Base-by-base conservation (phyloP, 2,888 invertebrate genomes). In the Drosophila affinis region DNA sequence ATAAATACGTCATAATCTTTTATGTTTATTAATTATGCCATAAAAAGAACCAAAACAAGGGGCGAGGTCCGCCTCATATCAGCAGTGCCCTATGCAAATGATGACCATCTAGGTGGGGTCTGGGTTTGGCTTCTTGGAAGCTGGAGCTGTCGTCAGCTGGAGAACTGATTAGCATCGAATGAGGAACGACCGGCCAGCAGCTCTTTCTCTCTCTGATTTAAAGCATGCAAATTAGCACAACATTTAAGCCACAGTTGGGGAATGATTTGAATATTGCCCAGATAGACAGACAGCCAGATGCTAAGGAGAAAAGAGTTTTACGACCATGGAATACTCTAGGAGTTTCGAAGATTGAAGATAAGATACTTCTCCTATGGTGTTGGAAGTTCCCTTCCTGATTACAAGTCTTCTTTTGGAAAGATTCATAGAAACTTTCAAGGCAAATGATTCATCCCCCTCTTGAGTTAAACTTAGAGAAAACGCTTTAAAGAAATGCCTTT, bases 1-100 rank as follows among this genome's bases (percentile, higher is more conserved):
- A 87, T 88, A 77, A 79, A 87, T 75, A 69, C 75, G 79, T 83
- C 81, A 81, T 77, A 70, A 84, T 72, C 77, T 80, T 78, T 78
- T 77, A 81, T 85, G 77, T 74, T 76, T 75, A 82, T 81, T 84
- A 89, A 84, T 88, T 81, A 78, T 75, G 69, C 47, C 64, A 75
- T 60, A 54, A 70, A 61, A 56, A 68, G 29, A 47, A 56, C 10
- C 17, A 9, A n/a, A n/a, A 47, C 27, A 52, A 18, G 18, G 27
- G 44, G n/a, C 24, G 32, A 18, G 45, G 14, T 45, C 18, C n/a
- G 56, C 49, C 49, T 29, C 17, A 32, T 44, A 24, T 57, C 48
- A 21, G 21, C 21, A 18, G 24, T 39, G 18, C 44, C 24, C 55
- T 61, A 72, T 64, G 63, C 69, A 77, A 72, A 56, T 58, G 54